phyloP scores from a whole-genome alignment of 2,888 invertebrate genomes.

The Tipula vernalis region DNA sequence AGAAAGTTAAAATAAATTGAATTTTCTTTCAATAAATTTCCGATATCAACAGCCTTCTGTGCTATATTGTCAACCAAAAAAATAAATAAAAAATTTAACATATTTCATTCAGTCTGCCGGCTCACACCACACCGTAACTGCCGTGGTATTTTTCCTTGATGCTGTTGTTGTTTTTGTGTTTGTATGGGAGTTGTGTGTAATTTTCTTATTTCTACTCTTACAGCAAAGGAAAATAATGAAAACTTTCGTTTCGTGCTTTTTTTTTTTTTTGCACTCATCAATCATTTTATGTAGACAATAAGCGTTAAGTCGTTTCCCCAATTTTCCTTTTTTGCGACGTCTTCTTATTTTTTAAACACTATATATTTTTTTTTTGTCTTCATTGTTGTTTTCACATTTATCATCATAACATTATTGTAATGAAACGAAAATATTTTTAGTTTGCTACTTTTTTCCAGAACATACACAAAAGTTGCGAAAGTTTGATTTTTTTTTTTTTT shows the following conservation, averaged over 20 bases:
- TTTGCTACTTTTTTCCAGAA: neutral
- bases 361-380: neutral
- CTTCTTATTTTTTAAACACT: neutral
- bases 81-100: neutral
- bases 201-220: neutral
- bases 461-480: neutral
- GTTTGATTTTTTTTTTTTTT: neutral
- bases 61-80: constrained; percentile 1
- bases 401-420: neutral
- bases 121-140: neutral
- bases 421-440: neutral
- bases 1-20: constrained; percentile 6
- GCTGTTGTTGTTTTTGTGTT: neutral
- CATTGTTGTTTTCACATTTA: neutral
- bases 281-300: constrained; percentile 10
- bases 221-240: neutral
- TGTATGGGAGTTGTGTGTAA: neutral
- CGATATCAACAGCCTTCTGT: constrained; percentile 8
- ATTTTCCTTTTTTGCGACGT: neutral
- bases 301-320: constrained; percentile 7
- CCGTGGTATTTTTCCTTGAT: neutral
- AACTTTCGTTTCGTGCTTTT: neutral
- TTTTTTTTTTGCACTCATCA: constrained; percentile 7
- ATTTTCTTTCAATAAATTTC: constrained; percentile 7
- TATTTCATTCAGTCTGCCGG: neutral